phyloP scores from a whole-genome alignment of 2,113 vertebrate genomes.

The Prunella himalayana region DNA sequence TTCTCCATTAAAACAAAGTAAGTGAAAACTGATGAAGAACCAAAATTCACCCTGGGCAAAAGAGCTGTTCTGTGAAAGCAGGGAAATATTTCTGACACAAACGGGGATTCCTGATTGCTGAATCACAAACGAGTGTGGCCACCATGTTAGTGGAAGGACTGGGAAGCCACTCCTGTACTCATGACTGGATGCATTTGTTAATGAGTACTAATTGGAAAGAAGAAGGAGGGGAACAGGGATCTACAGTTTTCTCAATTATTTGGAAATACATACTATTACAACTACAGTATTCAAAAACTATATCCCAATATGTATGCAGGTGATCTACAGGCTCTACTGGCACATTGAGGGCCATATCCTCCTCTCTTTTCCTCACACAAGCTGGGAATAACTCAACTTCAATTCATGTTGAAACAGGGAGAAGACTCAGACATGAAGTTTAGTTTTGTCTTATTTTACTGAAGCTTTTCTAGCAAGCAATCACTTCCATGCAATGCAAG shows the following conservation, averaged over 20 bases:
- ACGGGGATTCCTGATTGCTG: background rate
- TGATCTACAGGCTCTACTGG: background rate
- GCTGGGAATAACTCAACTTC: background rate
- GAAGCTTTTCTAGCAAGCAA: background rate
- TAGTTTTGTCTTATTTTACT: background rate
- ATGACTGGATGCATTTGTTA: background rate
- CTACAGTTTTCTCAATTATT: background rate
- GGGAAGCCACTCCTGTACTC: background rate
- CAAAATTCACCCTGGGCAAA: background rate
- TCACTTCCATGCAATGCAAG: background rate
- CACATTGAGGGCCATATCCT: rapidly evolving
- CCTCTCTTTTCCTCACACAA: background rate
- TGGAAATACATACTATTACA: background rate
- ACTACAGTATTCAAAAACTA: background rate
- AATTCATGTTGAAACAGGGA: background rate
- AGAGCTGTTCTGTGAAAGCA: background rate
- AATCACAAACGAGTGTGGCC: background rate
- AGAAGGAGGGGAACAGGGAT: background rate
- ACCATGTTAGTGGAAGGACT: background rate
- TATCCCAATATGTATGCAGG: background rate
- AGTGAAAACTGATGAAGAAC: background rate
- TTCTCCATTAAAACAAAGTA: background rate
- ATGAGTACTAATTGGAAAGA: background rate
- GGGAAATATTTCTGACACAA: background rate
- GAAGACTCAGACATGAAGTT: background rate